Evolutionary conservation across 1,140 invertebrate genomes (phyloP).

Genomic region (Bombyx mori): DNA sequence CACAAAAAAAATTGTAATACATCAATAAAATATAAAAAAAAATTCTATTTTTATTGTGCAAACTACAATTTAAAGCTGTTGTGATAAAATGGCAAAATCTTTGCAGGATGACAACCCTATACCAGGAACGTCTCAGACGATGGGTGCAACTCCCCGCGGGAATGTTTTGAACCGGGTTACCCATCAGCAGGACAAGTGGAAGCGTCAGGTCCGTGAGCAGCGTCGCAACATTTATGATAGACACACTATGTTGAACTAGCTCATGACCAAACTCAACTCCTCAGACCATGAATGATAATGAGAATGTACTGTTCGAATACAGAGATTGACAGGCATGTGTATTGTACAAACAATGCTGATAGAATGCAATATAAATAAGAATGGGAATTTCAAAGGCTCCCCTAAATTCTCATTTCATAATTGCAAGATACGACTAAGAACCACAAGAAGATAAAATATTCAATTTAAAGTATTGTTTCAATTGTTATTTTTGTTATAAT

Average conservation of each 20-base stretch:
- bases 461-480: no score
- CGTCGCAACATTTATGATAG: conserved; percentile 96
- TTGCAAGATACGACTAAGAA: no score
- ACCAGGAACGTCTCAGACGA: conserved; percentile 75
- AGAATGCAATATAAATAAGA: no score
- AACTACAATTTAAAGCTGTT: neutral
- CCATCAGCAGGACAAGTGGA: conserved; percentile 98
- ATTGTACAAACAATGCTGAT: no score
- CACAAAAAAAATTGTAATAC: neutral
- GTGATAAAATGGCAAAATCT: neutral
- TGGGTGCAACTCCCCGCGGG: conserved; percentile 75
- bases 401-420: no score
- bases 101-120: conserved; percentile 76
- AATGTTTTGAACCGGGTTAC: conserved; percentile 95
- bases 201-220: conserved; percentile 96
- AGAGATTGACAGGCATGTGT: no score
- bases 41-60: no score
- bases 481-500: no score
- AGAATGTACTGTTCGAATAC: no score
- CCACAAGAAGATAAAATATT: no score
- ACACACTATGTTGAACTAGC: conserved; percentile 97
- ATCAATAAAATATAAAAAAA: neutral
- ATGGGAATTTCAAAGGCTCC: no score
- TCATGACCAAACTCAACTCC: neutral
- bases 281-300: no score